Base-by-base conservation (phyloP, 2,113 vertebrate species). In the Eretmochelys imbricata region DNA sequence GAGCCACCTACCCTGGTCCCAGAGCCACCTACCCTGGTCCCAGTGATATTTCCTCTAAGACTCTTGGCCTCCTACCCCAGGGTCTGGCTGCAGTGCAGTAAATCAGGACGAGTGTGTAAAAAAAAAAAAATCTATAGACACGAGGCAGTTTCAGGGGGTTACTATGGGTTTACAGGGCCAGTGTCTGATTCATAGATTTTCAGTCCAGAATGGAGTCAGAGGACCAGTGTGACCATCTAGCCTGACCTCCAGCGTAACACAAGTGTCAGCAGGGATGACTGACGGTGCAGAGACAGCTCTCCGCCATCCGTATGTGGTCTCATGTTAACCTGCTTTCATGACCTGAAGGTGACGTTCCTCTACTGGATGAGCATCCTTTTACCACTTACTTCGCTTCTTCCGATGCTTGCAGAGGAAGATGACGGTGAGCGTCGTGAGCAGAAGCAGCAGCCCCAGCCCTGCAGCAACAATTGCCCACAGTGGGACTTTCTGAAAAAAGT, bases 401-500 rank as follows among this genome's bases (percentile, higher is more conserved):
- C 5, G 0, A 14, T 48, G 5, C 69, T 1, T 65, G 51, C 19
- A 48, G 22, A 2, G 1, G 35, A 46, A 8, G 5, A 10, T 0
- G 0, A 88, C 2, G 50, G 9, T 10, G 2, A 49, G 0, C 1
- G 3, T 8, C 4, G 3, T 9, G 31, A 62, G 1, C 48, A 1
- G 14, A 51, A 93, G 55, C 1, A 2, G 29, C 83, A 89, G 25
- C 35, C 3, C 72, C 7, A 51, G 9, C 5, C 48, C 79, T 49
- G 9, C 1, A 72, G 65, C 62, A 0, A 38, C 72, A 14, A 22
- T 55, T 2, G 2, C 25, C 51, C 65, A 50, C 62, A 6, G 10
- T 0, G 2, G 6, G 5, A 8, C 0, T 0, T 5, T 0, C 3
- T 2, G 2, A 3, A 1, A 13, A 24, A 6, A 0, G 8, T 6